Base-by-base conservation (phyloP, 2,113 vertebrate genomes). In the Gymnogyps californianus region DNA sequence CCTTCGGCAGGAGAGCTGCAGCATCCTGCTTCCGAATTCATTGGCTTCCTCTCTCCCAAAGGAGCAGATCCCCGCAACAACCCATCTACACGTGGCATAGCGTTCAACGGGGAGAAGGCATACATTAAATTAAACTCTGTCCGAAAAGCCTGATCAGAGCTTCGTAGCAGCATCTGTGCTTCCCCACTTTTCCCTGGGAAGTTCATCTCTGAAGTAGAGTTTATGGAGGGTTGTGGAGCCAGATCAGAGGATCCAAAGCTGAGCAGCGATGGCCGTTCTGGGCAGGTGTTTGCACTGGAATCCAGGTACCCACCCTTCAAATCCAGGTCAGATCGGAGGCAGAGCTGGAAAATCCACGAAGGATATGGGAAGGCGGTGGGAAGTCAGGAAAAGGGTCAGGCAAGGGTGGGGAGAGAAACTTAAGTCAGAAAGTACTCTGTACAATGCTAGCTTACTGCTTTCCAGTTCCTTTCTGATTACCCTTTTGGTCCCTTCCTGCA, bases 81-180 rank as follows among this genome's bases (percentile, higher is more conserved):
- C 74, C 98, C 98, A 87, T 99, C 98, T 20, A 98, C 97, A 87
- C 98, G 98, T 69, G 98, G 98, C 98, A 99, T 99, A 95, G 99
- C 99, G 44, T 99, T 99, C 98, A 99, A 93, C 66, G 99, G 99
- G 54, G 99, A 99, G 97, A 99, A 99, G 97, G 99, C 99, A 97
- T 99, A 99, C 98, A 99, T 99, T 97, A 99, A 98, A 98, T 99
- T 99, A 98, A 99, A 99, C 98, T 99, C 99, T 98, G 99, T 99
- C 99, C 99, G 99, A 98, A 99, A 99, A 78, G 99, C 98, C 98
- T 99, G 99, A 93, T 99, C 99, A 88, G 98, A 98, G 97, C 96
- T 98, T 97, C 98, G 97, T 97, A 98, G 91, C 94, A 98, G 98
- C 83, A 97, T 97, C 93, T 98, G 98, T 75, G 98, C 96, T 89